Evolutionary conservation across 2,113 vertebrate species (phyloP).

Genomic region (Gulo gulo): DNA sequence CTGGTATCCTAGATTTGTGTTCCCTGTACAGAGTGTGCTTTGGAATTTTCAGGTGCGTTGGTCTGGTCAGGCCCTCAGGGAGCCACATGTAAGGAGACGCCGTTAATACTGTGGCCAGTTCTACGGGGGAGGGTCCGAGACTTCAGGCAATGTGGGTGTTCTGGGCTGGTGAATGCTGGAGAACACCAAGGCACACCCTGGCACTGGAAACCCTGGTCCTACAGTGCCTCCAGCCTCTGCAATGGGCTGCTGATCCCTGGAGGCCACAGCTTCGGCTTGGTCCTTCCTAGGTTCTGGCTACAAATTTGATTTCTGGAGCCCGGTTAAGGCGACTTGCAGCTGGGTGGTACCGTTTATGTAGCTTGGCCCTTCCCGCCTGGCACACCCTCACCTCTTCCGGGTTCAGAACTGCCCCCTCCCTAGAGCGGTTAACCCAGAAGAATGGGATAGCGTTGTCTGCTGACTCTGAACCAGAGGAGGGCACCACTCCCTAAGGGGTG

Average conservation of each 20-base stretch:
- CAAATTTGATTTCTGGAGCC: background rate
- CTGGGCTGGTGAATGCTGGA: background rate
- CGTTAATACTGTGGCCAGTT: too few relatives aligned
- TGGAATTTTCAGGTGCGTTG: background rate
- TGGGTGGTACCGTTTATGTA: background rate
- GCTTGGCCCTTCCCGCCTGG: background rate
- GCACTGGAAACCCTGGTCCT: background rate
- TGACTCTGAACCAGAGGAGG: background rate
- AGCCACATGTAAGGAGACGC: background rate
- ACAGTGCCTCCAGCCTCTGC: background rate
- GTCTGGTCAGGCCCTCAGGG: background rate
- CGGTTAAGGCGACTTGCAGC: background rate
- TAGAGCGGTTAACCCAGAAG: background rate
- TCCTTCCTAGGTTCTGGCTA: background rate
- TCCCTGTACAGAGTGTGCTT: background rate
- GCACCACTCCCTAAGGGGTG: background rate
- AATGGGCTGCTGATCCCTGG: background rate
- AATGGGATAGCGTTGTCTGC: background rate
- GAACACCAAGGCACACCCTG: background rate
- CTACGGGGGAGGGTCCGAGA: background rate
- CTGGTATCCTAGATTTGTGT: background rate
- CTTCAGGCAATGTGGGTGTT: background rate
- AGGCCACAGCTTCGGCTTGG: background rate
- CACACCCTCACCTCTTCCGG: background rate
- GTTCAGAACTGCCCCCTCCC: background rate